These are phyloP conservation scores for Tragelaphus oryx DNA, from an alignment of 2,797 vertebrate genomes.

Conservation along the genomic window DNA sequence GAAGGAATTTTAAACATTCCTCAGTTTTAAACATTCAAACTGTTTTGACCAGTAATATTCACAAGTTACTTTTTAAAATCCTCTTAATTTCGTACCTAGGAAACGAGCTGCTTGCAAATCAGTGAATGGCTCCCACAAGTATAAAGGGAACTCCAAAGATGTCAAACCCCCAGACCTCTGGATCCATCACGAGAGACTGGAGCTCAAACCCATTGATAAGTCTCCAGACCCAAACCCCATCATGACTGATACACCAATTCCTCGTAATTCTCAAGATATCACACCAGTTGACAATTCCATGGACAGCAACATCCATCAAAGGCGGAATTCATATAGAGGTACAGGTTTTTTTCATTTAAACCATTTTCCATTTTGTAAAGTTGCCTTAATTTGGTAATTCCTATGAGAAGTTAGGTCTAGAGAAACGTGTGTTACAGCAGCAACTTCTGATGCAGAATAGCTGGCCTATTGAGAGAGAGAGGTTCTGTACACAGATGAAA, in stretches of 20 bases:
- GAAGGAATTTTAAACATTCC: not conserved
- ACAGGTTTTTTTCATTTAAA: not conserved
- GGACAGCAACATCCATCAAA: constrained; percentile 93
- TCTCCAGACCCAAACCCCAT: constrained; percentile 97
- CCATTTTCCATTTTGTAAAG: not conserved
- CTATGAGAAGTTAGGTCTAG: not conserved
- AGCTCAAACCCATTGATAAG: constrained; percentile 98
- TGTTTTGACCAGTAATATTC: not conserved
- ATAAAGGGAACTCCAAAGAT: constrained; percentile 97
- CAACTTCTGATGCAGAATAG: not conserved
- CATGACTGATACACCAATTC: constrained; percentile 97
- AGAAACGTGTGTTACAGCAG: not conserved
- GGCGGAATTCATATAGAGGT: constrained; percentile 95
- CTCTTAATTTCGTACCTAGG: constrained; percentile 77
- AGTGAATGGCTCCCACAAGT: constrained; percentile 96
- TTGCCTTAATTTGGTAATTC: not conserved
- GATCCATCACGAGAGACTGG: constrained; percentile 98
- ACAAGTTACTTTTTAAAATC: not conserved
- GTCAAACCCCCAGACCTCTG: constrained; percentile 98
- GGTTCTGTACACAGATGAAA: not conserved
- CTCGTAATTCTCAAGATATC: constrained; percentile 96
- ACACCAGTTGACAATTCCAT: constrained; percentile 92
- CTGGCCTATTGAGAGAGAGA: not conserved
- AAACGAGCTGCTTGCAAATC: constrained; percentile 97
- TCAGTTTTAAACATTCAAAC: not conserved